Evolutionary conservation across 2,797 vertebrate genomes (phyloP), one percentile per base, ranked within the genome.

Genomic region (Lacerta viridis): DNA sequence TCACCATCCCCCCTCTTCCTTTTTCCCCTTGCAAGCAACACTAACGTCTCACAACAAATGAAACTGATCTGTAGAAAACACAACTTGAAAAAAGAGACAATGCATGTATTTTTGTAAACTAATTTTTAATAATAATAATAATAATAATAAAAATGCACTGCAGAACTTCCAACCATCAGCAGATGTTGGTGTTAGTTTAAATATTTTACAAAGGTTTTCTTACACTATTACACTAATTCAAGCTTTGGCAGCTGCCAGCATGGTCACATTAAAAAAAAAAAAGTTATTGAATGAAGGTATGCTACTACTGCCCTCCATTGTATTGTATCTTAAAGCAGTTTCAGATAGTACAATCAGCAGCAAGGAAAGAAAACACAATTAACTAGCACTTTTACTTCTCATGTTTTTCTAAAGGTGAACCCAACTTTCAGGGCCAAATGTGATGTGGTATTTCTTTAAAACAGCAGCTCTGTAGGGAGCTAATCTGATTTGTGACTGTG

Each of bases 111-210:
- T 43, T 55, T 55, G 50, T 55, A 55, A 15, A 4, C 50, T 4
- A 55, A 55, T 55, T 3, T 50, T 3, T 50, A 11, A 11, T 50
- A 11, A 11, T 50, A 11, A 50, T 50, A 11, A 50, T 11, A 13
- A 50, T 11, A 11, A 46, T 11, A 41, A 41, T 33, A 39, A 39
- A 3, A 10, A 50, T 15, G 74, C 92, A 88, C 96, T 96, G 94
- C 95, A 94, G 96, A 96, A 97, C 91, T 97, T 93, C 95, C 95
- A 96, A 96, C 95, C 96, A 94, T 95, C 94, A 93, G 92, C 95
- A 96, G 95, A 96, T 96, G 95, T 96, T 93, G 95, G 95, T 96
- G 96, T 95, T 96, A 94, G 93, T 93, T 95, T 94, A 96, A 95
- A 96, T 90, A 92, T 96, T 96, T 96, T 96, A 96, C 92, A 94